Evolutionary conservation across 2,888 invertebrate species (phyloP).

Genomic region (Urechis unicinctus): DNA sequence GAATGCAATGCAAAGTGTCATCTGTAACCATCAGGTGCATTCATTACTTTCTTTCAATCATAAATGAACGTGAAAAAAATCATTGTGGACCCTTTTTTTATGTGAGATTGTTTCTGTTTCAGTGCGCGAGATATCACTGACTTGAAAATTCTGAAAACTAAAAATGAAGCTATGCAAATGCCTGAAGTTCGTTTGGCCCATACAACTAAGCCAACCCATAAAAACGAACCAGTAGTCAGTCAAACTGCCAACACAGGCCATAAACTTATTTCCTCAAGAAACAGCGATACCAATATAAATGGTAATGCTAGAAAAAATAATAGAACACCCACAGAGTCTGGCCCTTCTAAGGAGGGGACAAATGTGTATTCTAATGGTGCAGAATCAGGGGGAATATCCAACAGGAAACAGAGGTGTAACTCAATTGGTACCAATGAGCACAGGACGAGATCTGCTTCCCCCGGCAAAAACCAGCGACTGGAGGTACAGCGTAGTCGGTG

Average conservation of each 20-base stretch:
- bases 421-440: too few species aligned
- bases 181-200: background rate
- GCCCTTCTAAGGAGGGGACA: too few species aligned
- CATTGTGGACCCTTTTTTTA: background rate
- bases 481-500: too few species aligned
- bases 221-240: background rate
- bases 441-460: too few species aligned
- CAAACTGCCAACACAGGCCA: background rate
- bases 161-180: slow-evolving; percentile 17
- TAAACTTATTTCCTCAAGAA: too few species aligned
- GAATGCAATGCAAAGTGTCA: slow-evolving; percentile 60
- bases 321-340: too few species aligned
- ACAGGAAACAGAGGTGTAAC: too few species aligned
- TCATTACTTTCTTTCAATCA: background rate
- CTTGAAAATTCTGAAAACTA: slow-evolving; percentile 62
- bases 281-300: too few species aligned
- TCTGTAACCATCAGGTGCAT: slow-evolving; percentile 62
- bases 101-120: slow-evolving; percentile 13
- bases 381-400: too few species aligned
- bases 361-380: too few species aligned
- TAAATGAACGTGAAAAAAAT: slow-evolving; percentile 2
- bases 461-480: too few species aligned
- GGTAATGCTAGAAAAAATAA: too few species aligned
- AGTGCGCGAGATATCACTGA: slow-evolving; percentile 70
- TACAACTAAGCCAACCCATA: background rate